phyloP scores from a whole-genome alignment of 2,888 invertebrate species.

The Elegia similella region DNA sequence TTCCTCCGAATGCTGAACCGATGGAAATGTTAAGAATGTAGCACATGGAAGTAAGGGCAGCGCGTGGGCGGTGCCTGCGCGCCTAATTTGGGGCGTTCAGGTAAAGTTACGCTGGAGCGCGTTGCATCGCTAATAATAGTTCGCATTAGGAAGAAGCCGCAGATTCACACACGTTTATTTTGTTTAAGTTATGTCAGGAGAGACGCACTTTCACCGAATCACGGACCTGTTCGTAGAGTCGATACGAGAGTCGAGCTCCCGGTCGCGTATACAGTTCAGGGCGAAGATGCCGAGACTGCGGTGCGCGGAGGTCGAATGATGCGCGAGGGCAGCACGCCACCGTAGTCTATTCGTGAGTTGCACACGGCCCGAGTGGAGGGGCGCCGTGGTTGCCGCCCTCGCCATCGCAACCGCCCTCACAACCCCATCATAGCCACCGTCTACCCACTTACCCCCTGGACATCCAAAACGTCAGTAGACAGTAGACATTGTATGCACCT shows the following conservation, averaged over 20 bases:
- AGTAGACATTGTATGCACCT: not conserved
- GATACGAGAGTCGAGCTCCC: conserved; percentile 78
- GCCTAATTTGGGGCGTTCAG: conserved; percentile 82
- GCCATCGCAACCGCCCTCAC: conserved; percentile 38
- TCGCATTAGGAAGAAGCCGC: conserved; percentile 61
- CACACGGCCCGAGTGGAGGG: conserved; percentile 81
- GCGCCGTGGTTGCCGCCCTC: conserved; percentile 48
- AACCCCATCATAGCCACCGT: conserved; percentile 27
- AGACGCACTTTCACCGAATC: conserved; percentile 68
- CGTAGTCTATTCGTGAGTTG: conserved; percentile 78
- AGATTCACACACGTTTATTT: conserved; percentile 65
- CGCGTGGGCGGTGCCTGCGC: conserved; percentile 64
- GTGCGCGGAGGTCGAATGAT: conserved; percentile 80
- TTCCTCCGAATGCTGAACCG: conserved; percentile 60
- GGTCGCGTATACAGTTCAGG: conserved; percentile 76
- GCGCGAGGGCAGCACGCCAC: conserved; percentile 70
- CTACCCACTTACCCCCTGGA: conserved; percentile 22
- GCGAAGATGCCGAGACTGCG: conserved; percentile 75
- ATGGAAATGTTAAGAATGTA: conserved; percentile 44
- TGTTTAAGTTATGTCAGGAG: conserved; percentile 42
- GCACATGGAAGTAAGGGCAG: conserved; percentile 59
- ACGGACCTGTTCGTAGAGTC: conserved; percentile 81
- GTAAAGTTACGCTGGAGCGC: conserved; percentile 79
- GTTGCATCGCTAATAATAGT: conserved; percentile 74
- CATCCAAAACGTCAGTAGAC: not conserved